phyloP scores from a whole-genome alignment of 2,113 vertebrate genomes.

The Cnemophilus loriae region DNA sequence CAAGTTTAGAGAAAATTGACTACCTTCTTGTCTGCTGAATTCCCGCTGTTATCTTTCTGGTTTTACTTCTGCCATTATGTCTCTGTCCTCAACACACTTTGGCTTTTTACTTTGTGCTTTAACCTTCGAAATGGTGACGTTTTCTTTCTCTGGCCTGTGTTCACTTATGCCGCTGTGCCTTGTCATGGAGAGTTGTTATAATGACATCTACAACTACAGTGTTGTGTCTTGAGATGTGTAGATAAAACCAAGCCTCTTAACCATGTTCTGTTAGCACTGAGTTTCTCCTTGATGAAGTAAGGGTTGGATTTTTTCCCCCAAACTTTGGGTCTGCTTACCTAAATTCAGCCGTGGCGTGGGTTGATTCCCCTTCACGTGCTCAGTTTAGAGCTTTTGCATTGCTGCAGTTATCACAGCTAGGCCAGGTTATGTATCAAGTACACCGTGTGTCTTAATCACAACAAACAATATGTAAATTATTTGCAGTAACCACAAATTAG shows the following conservation, averaged over 20 bases:
- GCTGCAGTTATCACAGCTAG: background rate
- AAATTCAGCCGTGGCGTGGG: background rate
- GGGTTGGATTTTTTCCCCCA: background rate
- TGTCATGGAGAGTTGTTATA: background rate
- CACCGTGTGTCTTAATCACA: background rate
- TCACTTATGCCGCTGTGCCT: background rate
- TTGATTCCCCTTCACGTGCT: background rate
- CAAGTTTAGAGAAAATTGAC: background rate
- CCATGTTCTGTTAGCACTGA: accelerated
- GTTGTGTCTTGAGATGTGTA: accelerated
- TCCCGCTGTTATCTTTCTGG: background rate
- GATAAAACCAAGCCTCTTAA: background rate
- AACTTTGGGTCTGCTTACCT: background rate
- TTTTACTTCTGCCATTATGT: background rate
- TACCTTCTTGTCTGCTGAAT: background rate
- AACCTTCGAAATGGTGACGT: background rate
- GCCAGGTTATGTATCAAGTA: background rate
- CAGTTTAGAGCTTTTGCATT: background rate
- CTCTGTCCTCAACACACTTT: background rate
- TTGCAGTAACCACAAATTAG: background rate
- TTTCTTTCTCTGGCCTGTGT: background rate
- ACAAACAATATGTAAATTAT: background rate
- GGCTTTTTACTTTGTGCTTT: accelerated
- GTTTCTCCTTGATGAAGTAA: background rate
- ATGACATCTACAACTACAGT: background rate